These are phyloP conservation scores for Cynocephalus volans DNA, from an alignment of 2,113 vertebrate species.

Conservation along the genomic window DNA sequence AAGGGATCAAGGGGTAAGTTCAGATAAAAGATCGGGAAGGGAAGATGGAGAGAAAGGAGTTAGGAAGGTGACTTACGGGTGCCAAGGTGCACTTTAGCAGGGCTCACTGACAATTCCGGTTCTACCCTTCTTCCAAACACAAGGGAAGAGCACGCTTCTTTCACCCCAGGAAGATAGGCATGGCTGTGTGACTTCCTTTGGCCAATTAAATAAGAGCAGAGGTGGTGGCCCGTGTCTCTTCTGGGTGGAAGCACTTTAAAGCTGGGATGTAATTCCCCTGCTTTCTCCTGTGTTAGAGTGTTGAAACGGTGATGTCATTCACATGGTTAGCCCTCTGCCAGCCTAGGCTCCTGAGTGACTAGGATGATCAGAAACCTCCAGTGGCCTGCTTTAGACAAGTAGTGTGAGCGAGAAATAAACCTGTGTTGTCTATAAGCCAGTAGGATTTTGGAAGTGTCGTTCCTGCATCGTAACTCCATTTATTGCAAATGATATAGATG, in stretches of 20 bases:
- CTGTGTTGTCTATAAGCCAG: background rate
- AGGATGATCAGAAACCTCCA: background rate
- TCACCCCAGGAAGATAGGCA: background rate
- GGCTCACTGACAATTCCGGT: background rate
- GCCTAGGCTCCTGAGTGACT: background rate
- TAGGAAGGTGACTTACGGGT: background rate
- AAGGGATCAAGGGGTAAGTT: background rate
- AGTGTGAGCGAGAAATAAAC: background rate
- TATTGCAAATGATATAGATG: background rate
- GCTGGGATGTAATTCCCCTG: background rate
- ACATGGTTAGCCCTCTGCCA: background rate
- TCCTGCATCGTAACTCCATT: background rate
- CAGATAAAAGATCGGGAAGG: background rate
- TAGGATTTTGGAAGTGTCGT: background rate
- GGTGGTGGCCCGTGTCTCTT: background rate
- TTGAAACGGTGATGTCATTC: background rate
- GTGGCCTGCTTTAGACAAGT: background rate
- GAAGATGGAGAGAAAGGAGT: background rate
- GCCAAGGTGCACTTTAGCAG: background rate
- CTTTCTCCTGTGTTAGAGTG: background rate
- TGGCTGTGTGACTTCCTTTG: background rate
- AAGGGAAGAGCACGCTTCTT: background rate
- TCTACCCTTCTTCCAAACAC: conserved; percentile 5
- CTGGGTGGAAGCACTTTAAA: background rate
- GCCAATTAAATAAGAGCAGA: background rate